A percentile compares a stretch with the other conserved stretches of the same genome.
Evolutionary conservation across 2,888 invertebrate species (phyloP).

Genomic region (Trilocha varians): DNA sequence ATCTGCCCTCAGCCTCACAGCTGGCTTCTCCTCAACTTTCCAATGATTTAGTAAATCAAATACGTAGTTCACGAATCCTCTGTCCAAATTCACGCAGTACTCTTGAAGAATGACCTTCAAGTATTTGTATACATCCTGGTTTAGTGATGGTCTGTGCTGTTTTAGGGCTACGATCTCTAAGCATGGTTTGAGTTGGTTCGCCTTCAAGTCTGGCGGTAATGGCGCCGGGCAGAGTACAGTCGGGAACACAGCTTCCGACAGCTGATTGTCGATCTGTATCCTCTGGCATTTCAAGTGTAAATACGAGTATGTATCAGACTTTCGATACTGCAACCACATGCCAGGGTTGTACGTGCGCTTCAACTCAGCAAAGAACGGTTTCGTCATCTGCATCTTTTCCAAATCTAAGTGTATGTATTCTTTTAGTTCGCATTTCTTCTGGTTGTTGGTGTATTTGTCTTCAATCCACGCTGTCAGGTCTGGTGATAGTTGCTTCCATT

Average conservation of each 20-base stretch:
- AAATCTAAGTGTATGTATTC: slow-evolving; percentile 87
- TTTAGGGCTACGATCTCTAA: slow-evolving; percentile 73
- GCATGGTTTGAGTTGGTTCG: slow-evolving; percentile 66
- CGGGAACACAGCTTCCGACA: slow-evolving; percentile 79
- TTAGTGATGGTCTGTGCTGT: slow-evolving; percentile 57
- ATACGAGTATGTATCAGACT: slow-evolving; percentile 79
- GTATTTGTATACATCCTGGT: slow-evolving; percentile 75
- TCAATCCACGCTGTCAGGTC: slow-evolving; percentile 88
- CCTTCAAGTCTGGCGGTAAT: slow-evolving; percentile 51
- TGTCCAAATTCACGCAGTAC: slow-evolving; percentile 79
- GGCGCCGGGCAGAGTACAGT: slow-evolving; percentile 78
- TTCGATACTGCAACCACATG: slow-evolving; percentile 80
- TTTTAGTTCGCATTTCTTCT: slow-evolving; percentile 81
- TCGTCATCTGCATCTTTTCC: slow-evolving; percentile 89
- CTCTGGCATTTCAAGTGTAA: slow-evolving; percentile 78
- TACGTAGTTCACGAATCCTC: slow-evolving; percentile 77
- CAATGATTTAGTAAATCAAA: slow-evolving; percentile 76
- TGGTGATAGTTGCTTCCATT: slow-evolving; percentile 84
- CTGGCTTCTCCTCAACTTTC: slow-evolving; percentile 72
- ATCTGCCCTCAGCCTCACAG: slow-evolving; percentile 70
- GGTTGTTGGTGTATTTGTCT: slow-evolving; percentile 81
- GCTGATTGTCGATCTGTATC: slow-evolving; percentile 83
- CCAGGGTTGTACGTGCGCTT: slow-evolving; percentile 82
- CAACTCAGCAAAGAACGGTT: slow-evolving; percentile 87
- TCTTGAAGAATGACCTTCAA: slow-evolving; percentile 78